These are phyloP conservation scores for Delphinapterus leucas DNA, from an alignment of 2,113 vertebrate genomes.

Conservation along the genomic window DNA sequence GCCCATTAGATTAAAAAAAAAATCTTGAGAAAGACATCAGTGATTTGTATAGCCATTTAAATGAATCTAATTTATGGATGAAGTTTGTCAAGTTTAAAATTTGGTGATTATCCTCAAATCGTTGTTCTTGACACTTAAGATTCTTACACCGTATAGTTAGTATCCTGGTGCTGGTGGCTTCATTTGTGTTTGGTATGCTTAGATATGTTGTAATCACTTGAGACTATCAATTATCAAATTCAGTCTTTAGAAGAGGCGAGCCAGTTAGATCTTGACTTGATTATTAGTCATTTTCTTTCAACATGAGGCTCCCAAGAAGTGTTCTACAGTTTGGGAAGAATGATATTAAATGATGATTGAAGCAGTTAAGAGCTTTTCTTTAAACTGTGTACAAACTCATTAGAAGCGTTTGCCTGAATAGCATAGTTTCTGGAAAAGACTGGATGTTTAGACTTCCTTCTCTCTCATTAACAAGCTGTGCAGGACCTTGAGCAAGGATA, in stretches of 20 bases:
- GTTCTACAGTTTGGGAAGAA: not conserved
- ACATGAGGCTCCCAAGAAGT: not conserved
- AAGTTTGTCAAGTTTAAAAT: constrained; percentile 38
- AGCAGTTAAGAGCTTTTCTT: constrained; percentile 12
- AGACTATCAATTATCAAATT: constrained; percentile 40
- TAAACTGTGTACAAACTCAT: constrained; percentile 20
- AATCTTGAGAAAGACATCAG: not conserved
- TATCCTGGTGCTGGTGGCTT: constrained; percentile 1
- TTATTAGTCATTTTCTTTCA: constrained; percentile 52
- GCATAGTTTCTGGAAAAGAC: not conserved
- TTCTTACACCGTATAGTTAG: not conserved
- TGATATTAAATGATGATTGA: not conserved
- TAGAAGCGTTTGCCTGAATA: not conserved
- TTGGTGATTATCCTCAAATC: constrained; percentile 16
- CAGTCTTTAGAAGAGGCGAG: constrained; percentile 40
- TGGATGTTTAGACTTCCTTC: not conserved
- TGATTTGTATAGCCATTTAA: constrained; percentile 38
- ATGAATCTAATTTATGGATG: constrained; percentile 9
- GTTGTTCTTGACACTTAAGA: constrained; percentile 3
- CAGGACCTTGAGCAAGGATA: not conserved
- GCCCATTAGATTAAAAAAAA: constrained; percentile 27
- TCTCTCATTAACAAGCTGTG: not conserved
- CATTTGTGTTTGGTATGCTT: not conserved
- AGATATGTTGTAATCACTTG: constrained; percentile 29
- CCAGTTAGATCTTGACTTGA: constrained; percentile 16